Evolutionary conservation across 2,888 invertebrate species (phyloP).

Genomic region (Troides helena): DNA sequence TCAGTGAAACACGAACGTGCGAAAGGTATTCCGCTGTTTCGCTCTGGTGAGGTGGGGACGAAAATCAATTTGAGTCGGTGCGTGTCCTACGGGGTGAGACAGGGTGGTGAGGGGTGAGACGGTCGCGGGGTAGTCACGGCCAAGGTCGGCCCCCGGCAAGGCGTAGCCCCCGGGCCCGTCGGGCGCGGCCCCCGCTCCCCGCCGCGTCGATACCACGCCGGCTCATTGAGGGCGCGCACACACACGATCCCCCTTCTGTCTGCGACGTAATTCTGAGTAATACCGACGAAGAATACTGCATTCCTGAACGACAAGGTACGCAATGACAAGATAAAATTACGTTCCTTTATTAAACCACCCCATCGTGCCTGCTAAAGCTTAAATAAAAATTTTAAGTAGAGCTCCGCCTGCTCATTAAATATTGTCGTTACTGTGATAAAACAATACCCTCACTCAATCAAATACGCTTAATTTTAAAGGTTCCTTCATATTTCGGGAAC

Average conservation of each 20-base stretch:
- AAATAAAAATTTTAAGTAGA: no score
- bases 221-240: conserved; percentile 57
- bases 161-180: conserved; percentile 31
- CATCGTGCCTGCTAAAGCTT: no score
- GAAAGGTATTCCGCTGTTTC: conserved; percentile 23
- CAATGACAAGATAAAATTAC: neutral
- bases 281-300: conserved; percentile 1
- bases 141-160: conserved; percentile 68
- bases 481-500: no score
- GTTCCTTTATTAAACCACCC: neutral
- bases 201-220: conserved; percentile 52
- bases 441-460: no score
- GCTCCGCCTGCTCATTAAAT: no score
- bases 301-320: conserved; percentile 18
- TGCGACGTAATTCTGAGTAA: conserved; percentile 11
- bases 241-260: conserved; percentile 30
- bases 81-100: conserved; percentile 44
- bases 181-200: conserved; percentile 35
- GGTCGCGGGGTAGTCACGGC: conserved; percentile 68
- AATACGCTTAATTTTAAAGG: no score
- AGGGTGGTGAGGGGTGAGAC: conserved; percentile 37
- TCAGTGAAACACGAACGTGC: conserved; percentile 7
- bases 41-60: conserved; percentile 40
- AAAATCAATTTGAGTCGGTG: conserved; percentile 66
- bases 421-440: no score